Evolutionary conservation across 37 sponge, comb jelly and placozoan species (phyloP).

Genomic region (Oopsacas minuta): DNA sequence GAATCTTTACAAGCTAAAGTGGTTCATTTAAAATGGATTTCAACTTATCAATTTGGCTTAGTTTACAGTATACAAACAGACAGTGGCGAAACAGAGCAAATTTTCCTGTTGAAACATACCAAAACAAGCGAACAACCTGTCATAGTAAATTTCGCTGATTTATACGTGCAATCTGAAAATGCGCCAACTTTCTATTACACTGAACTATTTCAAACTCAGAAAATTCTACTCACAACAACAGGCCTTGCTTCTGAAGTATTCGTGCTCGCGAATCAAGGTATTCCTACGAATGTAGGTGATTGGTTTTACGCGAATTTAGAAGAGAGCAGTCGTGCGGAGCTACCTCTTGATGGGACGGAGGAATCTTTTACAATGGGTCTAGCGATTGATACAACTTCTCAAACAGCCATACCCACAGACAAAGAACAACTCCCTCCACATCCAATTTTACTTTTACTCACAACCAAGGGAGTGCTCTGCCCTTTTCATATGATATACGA

Average conservation of each 20-base stretch:
- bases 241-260: neutral
- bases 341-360: neutral
- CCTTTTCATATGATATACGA: constrained; percentile 1
- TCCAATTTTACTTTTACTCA: neutral
- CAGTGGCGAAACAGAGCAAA: neutral
- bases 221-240: neutral
- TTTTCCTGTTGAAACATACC: neutral
- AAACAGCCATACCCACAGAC: neutral
- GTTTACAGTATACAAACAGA: neutral
- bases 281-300: neutral
- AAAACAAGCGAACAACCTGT: neutral
- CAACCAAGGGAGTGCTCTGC: neutral
- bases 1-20: neutral
- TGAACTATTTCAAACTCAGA: neutral
- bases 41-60: neutral
- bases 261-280: neutral
- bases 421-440: neutral
- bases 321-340: neutral
- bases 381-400: neutral
- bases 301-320: neutral
- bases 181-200: neutral
- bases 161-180: constrained; percentile 5
- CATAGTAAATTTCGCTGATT: neutral
- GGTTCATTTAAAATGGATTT: neutral
- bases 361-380: neutral